These are phyloP conservation scores for Agrilus planipennis DNA, from an alignment of 1,140 invertebrate species.

Conservation along the genomic window DNA sequence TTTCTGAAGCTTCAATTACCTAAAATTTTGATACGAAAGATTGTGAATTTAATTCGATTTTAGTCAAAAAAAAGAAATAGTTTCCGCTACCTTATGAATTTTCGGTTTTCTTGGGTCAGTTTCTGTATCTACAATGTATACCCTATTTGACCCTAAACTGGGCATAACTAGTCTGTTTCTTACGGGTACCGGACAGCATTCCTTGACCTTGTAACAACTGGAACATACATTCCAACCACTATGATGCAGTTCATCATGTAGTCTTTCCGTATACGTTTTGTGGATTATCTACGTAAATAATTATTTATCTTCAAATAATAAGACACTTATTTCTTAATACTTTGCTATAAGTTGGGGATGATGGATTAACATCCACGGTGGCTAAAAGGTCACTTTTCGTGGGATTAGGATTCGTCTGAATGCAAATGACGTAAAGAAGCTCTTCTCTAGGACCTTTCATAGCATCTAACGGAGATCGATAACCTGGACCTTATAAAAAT, in stretches of 20 bases:
- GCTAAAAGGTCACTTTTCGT: slow-evolving; percentile 74
- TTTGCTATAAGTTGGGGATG: slow-evolving; percentile 74
- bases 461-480: slow-evolving; percentile 64
- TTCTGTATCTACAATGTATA: slow-evolving; percentile 77
- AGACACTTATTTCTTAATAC: too few relatives aligned
- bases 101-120: slow-evolving; percentile 49
- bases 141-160: slow-evolving; percentile 64
- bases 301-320: too few relatives aligned
- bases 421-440: slow-evolving; percentile 77
- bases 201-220: slow-evolving; percentile 51
- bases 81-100: slow-evolving; percentile 40
- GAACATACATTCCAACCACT: slow-evolving; percentile 94
- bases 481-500: slow-evolving; percentile 52
- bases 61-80: too few relatives aligned
- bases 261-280: slow-evolving; percentile 62
- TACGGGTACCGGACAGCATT: slow-evolving; percentile 41
- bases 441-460: slow-evolving; percentile 73
- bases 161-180: slow-evolving; percentile 76
- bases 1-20: slow-evolving; percentile 59
- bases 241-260: slow-evolving; percentile 88
- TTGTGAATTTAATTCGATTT: too few relatives aligned
- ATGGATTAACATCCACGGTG: slow-evolving; percentile 83
- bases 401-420: slow-evolving; percentile 53
- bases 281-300: slow-evolving; percentile 65
- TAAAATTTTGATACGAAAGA: slow-evolving; percentile 19